Evolutionary conservation across 2,888 invertebrate species (phyloP).

Genomic region (Epistrophe eligans): DNA sequence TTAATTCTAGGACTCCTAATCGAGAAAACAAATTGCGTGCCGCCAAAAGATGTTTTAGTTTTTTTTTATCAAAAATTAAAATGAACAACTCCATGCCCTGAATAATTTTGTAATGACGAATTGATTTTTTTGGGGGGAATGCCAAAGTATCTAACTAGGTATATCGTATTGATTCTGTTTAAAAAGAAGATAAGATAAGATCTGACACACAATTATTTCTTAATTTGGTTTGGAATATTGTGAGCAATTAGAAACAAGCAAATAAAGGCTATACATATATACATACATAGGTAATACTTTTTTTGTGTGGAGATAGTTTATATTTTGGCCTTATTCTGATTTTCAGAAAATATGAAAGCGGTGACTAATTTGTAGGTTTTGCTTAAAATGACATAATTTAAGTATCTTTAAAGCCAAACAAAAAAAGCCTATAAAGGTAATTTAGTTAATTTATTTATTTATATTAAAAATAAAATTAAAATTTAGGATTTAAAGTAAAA

Average conservation of each 20-base stretch:
- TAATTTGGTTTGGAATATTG: neutral
- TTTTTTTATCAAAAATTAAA: conserved; percentile 12
- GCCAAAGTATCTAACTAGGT: neutral
- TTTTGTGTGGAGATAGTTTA: neutral
- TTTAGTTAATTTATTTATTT: no score
- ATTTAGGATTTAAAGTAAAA: no score
- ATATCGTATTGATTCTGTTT: conserved; percentile 8
- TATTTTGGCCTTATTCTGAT: no score
- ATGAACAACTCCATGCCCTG: neutral
- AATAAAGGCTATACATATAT: no score
- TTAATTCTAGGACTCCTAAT: conserved; percentile 34
- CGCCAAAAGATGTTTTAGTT: conserved; percentile 64
- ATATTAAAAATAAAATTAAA: no score
- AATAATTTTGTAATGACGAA: conserved; percentile 16
- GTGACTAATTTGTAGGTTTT: no score
- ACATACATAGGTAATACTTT: neutral
- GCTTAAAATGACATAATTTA: no score
- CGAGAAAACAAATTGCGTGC: conserved; percentile 44
- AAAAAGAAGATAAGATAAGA: conserved; percentile 56
- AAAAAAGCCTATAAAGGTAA: no score
- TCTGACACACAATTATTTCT: neutral
- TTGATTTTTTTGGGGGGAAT: conserved; percentile 31
- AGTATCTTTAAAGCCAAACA: no score
- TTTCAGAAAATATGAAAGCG: no score
- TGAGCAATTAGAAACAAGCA: conserved; percentile 30